Conservation (phyloP, 2,113 vertebrate genomes). For the Setophaga kirtlandii region DNA sequence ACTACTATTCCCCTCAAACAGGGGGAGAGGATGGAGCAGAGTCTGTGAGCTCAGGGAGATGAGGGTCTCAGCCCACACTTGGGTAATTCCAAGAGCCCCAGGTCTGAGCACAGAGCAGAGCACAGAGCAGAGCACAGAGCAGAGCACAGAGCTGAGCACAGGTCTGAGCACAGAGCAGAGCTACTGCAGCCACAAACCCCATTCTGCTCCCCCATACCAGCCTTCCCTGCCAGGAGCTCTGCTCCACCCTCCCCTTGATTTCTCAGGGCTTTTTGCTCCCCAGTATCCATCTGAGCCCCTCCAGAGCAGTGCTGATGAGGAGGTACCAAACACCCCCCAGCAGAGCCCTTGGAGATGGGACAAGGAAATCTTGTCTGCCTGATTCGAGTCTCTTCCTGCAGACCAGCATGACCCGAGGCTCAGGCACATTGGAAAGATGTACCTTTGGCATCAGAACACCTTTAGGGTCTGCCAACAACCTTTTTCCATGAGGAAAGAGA, state of each 20-base stretch:
- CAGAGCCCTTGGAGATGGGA: not conserved
- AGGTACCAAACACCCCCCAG: not conserved
- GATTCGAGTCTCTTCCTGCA: not conserved
- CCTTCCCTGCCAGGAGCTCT: not conserved
- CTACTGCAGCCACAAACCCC: not conserved
- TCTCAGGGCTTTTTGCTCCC: not conserved
- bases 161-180: not conserved
- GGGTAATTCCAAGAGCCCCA: not conserved
- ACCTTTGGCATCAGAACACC: not conserved
- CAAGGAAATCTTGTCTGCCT: not conserved
- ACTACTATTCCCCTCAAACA: not conserved
- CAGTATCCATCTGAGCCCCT: not conserved
- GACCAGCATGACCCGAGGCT: not conserved
- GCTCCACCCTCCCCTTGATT: rapidly evolving
- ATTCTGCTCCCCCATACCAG: not conserved
- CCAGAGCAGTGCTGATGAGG: not conserved
- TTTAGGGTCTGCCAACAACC: not conserved
- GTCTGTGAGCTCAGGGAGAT: rapidly evolving
- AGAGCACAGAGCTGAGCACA: not conserved
- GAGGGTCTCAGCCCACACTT: not conserved
- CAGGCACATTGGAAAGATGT: not conserved
- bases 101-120: not conserved
- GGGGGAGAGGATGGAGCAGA: not conserved
- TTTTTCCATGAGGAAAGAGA: not conserved
- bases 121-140: not conserved